phyloP scores from a whole-genome alignment of 2,797 vertebrate species.

The Anguilla marmorata region DNA sequence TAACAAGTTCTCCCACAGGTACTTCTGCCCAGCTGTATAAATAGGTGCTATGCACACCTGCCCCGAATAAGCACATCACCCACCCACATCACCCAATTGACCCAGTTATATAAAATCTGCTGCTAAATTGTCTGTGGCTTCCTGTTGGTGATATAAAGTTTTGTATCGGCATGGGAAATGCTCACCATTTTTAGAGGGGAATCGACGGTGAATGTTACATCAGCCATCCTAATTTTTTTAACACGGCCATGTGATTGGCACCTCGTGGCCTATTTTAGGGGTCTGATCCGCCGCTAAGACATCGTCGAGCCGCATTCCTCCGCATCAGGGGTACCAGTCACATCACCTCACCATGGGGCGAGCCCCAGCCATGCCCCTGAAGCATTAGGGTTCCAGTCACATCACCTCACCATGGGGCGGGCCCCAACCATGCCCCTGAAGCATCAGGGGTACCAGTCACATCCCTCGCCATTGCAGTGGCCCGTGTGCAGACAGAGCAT shows the following conservation, averaged over 20 bases:
- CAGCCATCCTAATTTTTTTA: background rate
- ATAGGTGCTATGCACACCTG: background rate
- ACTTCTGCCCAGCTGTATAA: background rate
- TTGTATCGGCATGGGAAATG: background rate
- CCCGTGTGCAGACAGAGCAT: background rate
- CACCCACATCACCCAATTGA: conserved; percentile 1
- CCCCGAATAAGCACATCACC: background rate
- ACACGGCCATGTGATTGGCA: background rate
- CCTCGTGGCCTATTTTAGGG: background rate
- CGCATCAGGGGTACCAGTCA: background rate
- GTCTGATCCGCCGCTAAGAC: background rate
- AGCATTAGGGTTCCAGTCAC: too few relatives aligned
- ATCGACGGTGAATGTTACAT: too few relatives aligned
- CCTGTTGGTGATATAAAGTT: background rate
- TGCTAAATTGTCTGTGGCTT: background rate
- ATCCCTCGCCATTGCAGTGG: background rate
- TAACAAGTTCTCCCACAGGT: background rate
- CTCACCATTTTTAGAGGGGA: background rate
- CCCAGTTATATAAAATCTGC: background rate
- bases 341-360: too few relatives aligned
- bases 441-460: background rate
- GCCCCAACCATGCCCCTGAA: too few relatives aligned
- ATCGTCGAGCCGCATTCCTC: background rate
- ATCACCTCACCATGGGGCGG: too few relatives aligned
- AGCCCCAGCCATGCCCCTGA: too few relatives aligned